Evolutionary conservation across 2,113 vertebrate genomes (phyloP), one percentile per base, ranked within the genome.

Genomic region (Tauraco erythrolophus): DNA sequence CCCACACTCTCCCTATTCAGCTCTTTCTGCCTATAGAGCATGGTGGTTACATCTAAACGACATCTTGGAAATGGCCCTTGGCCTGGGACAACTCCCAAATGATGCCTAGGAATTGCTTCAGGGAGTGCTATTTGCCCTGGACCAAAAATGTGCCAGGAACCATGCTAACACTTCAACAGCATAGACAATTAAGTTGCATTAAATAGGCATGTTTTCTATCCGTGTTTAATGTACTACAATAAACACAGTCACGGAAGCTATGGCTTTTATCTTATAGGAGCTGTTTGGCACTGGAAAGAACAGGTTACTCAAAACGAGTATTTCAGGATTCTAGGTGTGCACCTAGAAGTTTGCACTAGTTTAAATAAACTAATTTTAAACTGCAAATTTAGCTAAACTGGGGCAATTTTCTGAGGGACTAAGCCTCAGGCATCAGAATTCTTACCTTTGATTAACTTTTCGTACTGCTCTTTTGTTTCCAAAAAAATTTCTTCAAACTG

Each of bases 401-500:
- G 41, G 77, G 27, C 39, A 43, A 19, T 21, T 70, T 58, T 95
- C 58, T 51, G 17, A 89, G 33, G 25, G 19, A 61, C 45, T 48
- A 54, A 69, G 28, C 31, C 6, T 70, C 22, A 39, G 25, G 6
- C 3, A 0, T 43, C 10, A 5, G 14, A 33, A 78, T 60, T 88
- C 96, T 97, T 94, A 99, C 99, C 99, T 94, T 97, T 96, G 48
- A 99, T 62, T 56, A 99, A 94, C 81, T 99, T 99, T 39, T 97
- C 62, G 94, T 98, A 98, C 37, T 99, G 98, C 41, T 99, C 98
- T 62, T 86, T 98, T 64, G 96, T 98, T 89, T 98, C 98, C 93
- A 99, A 79, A 96, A 96, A 94, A 45, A 97, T 69, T 93, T 99
- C 99, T 80, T 99, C 99, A 95, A 99, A 99, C 99, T 99, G 97